Evolutionary conservation across 2,113 vertebrate species (phyloP).

Genomic region (Rhineura floridana): DNA sequence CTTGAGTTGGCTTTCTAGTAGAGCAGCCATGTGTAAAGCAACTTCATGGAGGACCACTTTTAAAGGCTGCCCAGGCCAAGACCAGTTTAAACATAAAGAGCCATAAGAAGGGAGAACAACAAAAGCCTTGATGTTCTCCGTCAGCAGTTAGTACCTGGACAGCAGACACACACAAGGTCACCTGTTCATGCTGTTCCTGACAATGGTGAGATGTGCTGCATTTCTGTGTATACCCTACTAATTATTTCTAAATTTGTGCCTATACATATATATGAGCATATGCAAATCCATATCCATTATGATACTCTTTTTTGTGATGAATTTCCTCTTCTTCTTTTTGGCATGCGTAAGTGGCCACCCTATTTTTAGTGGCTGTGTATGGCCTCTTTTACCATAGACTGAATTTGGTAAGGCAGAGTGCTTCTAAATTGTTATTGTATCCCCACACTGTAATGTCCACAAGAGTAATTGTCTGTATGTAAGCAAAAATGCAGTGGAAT

Average conservation of each 20-base stretch:
- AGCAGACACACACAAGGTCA: not conserved
- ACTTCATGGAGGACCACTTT: too few relatives aligned
- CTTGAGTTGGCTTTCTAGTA: not conserved
- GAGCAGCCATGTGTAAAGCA: not conserved
- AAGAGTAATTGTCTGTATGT: not conserved
- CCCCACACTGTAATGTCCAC: not conserved
- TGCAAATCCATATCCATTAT: too few relatives aligned
- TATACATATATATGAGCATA: too few relatives aligned
- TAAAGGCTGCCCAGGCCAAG: not conserved
- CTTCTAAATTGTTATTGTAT: not conserved
- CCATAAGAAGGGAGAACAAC: too few relatives aligned
- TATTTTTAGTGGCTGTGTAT: not conserved
- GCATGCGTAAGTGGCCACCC: too few relatives aligned
- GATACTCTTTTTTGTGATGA: too few relatives aligned
- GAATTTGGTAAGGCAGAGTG: not conserved
- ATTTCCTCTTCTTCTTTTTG: too few relatives aligned
- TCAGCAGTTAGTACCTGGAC: not conserved
- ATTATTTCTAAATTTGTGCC: not conserved
- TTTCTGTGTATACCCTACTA: not conserved
- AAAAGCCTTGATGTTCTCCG: not conserved
- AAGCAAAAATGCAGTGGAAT: not conserved
- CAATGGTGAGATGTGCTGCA: not conserved
- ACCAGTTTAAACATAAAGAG: too few relatives aligned
- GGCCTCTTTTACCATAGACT: not conserved
- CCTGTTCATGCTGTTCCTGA: not conserved